A percentile compares a stretch with the other conserved stretches of the same genome.
Conservation (phyloP, 2,113 vertebrate genomes). For the Vanacampus margaritifer region DNA sequence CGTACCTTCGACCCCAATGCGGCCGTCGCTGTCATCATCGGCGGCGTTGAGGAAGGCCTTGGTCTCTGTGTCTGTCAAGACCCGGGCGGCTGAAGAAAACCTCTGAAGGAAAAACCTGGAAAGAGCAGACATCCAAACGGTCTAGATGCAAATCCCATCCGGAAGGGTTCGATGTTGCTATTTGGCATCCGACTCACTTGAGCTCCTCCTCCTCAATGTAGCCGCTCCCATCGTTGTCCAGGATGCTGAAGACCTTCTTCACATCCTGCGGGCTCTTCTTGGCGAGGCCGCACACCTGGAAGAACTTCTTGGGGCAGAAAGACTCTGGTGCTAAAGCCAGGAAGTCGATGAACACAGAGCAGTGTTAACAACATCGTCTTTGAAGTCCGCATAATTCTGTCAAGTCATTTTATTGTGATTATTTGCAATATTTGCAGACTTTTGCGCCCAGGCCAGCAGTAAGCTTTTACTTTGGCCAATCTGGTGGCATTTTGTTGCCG, state of each 20-base stretch:
- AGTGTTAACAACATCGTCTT: background rate
- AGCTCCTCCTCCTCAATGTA: conserved; percentile 93
- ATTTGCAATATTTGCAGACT: no score
- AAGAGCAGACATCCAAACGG: background rate
- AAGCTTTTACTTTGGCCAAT: no score
- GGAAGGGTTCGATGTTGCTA: background rate
- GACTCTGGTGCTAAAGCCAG: conserved; percentile 81
- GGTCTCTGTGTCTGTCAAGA: conserved; percentile 84
- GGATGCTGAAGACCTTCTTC: conserved; percentile 84
- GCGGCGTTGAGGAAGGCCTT: conserved; percentile 81
- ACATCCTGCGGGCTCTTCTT: conserved; percentile 86
- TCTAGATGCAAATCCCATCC: background rate
- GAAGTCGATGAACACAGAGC: conserved; percentile 33
- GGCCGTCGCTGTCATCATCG: conserved; percentile 88
- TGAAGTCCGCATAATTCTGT: background rate
- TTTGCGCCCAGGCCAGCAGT: no score
- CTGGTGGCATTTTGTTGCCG: no score
- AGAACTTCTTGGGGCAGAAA: conserved; percentile 94
- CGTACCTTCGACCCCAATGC: conserved; percentile 87
- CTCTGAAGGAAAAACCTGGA: conserved; percentile 92
- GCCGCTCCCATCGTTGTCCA: conserved; percentile 89
- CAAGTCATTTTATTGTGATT: no score
- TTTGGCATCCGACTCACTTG: conserved; percentile 73
- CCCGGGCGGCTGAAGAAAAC: conserved; percentile 83
- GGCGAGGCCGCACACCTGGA: conserved; percentile 86